phyloP scores from a whole-genome alignment of 2,797 vertebrate species.

The Pangasius mekongensis region DNA sequence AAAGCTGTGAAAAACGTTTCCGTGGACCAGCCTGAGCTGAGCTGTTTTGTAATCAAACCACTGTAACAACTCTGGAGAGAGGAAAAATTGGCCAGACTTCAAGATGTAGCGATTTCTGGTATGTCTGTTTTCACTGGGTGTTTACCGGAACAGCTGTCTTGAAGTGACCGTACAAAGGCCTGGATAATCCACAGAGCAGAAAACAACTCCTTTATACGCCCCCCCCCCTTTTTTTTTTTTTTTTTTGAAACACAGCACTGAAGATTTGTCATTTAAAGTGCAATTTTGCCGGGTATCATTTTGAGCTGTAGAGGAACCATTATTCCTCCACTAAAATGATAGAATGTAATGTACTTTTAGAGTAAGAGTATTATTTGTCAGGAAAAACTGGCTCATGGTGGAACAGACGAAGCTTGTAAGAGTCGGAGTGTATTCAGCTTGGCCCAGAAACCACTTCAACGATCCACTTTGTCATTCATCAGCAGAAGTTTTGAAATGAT shows the following conservation, averaged over 20 bases:
- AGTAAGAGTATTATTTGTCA: slow-evolving; percentile 10
- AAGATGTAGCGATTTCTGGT: slow-evolving; percentile 21
- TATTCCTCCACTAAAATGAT: neutral
- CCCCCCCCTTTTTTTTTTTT: fast-evolving
- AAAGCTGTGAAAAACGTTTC: neutral
- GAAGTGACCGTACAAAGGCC: neutral
- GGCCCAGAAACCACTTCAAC: neutral
- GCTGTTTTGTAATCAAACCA: neutral
- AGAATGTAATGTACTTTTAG: slow-evolving; percentile 14
- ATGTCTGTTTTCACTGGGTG: neutral
- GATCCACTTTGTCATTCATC: neutral
- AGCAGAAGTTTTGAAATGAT: neutral
- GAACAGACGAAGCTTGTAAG: neutral
- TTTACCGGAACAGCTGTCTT: slow-evolving; percentile 1
- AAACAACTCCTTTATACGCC: neutral
- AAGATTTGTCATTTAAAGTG: slow-evolving; percentile 17
- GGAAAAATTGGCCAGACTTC: neutral
- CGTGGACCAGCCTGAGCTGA: neutral
- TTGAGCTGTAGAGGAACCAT: neutral
- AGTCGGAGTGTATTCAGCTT: neutral
- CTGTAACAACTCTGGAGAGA: neutral
- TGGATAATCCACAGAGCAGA: neutral
- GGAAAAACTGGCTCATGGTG: neutral
- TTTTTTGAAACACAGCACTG: too few species aligned
- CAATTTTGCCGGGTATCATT: neutral